A percentile compares a stretch with the other conserved stretches of the same genome.
phyloP scores from a whole-genome alignment of 2,797 vertebrate genomes.

The Cercopithecus neglectus region DNA sequence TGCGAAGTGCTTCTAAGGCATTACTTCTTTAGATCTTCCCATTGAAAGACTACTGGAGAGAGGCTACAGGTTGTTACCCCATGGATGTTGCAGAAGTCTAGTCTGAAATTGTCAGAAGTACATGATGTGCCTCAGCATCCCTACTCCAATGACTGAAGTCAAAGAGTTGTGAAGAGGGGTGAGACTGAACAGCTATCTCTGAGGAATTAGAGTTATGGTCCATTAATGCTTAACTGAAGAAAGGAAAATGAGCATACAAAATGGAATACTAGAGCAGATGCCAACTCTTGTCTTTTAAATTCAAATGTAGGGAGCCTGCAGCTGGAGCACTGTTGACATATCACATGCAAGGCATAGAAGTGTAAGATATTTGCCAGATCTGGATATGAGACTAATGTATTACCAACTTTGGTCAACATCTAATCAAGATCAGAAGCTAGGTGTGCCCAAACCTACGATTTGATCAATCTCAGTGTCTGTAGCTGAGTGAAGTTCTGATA shows the following conservation, averaged over 20 bases:
- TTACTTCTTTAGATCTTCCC: neutral
- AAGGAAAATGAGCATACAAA: neutral
- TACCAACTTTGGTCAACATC: neutral
- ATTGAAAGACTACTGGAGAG: neutral
- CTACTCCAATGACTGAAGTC: neutral
- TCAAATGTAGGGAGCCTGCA: neutral
- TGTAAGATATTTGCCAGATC: neutral
- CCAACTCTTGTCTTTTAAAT: neutral
- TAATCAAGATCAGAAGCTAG: neutral
- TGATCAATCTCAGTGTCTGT: neutral
- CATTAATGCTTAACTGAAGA: neutral
- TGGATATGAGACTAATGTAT: neutral
- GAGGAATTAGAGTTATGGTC: neutral
- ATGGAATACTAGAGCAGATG: neutral
- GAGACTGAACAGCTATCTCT: neutral
- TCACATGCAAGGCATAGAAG: neutral
- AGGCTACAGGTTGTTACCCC: neutral
- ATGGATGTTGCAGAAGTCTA: neutral
- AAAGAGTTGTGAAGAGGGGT: neutral
- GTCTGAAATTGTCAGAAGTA: neutral
- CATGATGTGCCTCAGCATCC: neutral
- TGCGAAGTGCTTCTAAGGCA: neutral
- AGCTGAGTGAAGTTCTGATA: neutral
- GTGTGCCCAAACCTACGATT: neutral
- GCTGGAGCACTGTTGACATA: neutral